phyloP scores from a whole-genome alignment of 2,888 invertebrate genomes.

The Synergus itoensis region DNA sequence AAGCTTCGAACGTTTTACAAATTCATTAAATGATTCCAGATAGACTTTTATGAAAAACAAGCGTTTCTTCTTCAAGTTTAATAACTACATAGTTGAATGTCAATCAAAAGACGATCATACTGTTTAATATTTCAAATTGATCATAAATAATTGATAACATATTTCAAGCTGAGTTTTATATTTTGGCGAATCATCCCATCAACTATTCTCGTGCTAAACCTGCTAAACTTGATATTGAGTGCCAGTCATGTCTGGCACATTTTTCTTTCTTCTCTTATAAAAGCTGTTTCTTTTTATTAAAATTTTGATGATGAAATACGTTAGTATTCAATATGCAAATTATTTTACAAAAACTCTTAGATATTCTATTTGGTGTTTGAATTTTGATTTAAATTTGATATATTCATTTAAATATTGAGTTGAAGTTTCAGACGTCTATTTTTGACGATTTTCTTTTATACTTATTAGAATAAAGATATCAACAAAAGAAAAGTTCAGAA shows the following conservation, averaged over 20 bases:
- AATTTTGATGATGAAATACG: neutral
- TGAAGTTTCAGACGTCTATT: too few relatives aligned
- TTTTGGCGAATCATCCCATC: neutral
- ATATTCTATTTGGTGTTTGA: too few relatives aligned
- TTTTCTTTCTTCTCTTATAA: neutral
- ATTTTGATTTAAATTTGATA: too few relatives aligned
- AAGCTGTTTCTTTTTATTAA: neutral
- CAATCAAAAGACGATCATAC: neutral
- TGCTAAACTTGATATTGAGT: neutral
- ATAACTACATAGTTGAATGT: neutral
- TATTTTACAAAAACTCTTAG: neutral
- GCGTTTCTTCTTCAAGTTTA: neutral
- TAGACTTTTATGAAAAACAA: neutral
- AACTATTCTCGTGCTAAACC: neutral
- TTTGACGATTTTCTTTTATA: too few relatives aligned
- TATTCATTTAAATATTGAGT: too few relatives aligned
- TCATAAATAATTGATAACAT: neutral
- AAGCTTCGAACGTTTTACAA: neutral
- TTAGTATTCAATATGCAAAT: neutral
- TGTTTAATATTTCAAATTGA: neutral
- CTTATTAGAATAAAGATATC: too few relatives aligned
- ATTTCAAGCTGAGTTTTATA: neutral
- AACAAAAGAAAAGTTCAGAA: too few relatives aligned
- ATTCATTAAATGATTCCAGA: neutral
- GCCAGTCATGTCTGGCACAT: neutral